A percentile compares a stretch with the other conserved stretches of the same genome.
These are phyloP conservation scores for Myripristis jacobus DNA, from an alignment of 2,797 vertebrate genomes.

Conservation along the genomic window DNA sequence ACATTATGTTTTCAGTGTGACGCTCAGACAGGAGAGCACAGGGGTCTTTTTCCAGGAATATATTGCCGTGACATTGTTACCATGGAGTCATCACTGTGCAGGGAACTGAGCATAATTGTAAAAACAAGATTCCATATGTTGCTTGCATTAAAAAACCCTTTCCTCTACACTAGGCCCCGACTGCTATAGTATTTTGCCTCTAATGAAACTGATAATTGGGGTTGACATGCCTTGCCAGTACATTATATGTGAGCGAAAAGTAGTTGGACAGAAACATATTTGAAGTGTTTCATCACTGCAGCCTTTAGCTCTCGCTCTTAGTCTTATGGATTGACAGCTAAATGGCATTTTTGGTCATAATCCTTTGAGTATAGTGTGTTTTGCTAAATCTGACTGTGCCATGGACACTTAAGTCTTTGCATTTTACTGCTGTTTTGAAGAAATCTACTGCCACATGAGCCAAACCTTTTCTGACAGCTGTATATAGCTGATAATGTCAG, in stretches of 20 bases:
- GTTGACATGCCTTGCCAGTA: too few relatives aligned
- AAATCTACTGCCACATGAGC: too few relatives aligned
- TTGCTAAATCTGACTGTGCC: too few relatives aligned
- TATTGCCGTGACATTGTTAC: not conserved
- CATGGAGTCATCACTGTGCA: not conserved
- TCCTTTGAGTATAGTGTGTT: too few relatives aligned
- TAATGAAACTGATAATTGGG: too few relatives aligned
- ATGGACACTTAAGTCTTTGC: too few relatives aligned
- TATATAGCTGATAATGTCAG: too few relatives aligned
- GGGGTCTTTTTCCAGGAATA: not conserved
- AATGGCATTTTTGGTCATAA: too few relatives aligned
- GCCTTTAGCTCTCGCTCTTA: not conserved
- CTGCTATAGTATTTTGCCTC: not conserved
- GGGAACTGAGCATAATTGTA: not conserved
- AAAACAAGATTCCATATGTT: constrained; percentile 5
- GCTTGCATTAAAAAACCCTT: not conserved
- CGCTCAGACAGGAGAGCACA: not conserved
- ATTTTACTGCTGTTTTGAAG: too few relatives aligned
- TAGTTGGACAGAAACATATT: constrained; percentile 8
- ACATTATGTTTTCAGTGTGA: not conserved
- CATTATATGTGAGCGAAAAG: not conserved
- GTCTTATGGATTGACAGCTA: too few relatives aligned
- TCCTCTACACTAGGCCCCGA: too few relatives aligned
- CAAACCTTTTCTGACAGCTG: too few relatives aligned
- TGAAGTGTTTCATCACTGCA: not conserved